phyloP scores from a whole-genome alignment of 2,113 vertebrate genomes.

The Pterophyllum scalare region DNA sequence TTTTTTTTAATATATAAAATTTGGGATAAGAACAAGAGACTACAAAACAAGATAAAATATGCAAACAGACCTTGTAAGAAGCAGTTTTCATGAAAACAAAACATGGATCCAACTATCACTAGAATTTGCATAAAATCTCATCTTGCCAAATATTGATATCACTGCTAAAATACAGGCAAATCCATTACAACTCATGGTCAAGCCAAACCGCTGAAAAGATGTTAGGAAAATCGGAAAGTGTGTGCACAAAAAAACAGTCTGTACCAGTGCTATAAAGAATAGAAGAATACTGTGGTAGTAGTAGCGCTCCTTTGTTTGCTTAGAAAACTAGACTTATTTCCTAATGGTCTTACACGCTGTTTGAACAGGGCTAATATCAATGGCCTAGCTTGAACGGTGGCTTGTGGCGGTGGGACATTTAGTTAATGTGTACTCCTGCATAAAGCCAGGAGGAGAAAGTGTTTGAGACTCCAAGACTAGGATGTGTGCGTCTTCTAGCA shows the following conservation, averaged over 20 bases:
- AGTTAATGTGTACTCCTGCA: constrained; percentile 65
- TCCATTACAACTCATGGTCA: constrained; percentile 12
- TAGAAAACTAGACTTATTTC: constrained; percentile 28
- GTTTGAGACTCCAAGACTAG: constrained; percentile 39
- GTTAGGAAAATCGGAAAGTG: constrained; percentile 20
- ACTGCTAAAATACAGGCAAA: constrained; percentile 20
- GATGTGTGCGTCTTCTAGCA: constrained; percentile 30
- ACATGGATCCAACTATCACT: constrained; percentile 13
- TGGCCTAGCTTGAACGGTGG: constrained; percentile 40
- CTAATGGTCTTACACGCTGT: constrained; percentile 42
- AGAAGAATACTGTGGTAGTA: background rate
- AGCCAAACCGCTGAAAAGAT: constrained; percentile 33
- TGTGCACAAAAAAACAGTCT: background rate
- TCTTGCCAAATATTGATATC: constrained; percentile 35
- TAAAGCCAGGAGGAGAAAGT: constrained; percentile 29
- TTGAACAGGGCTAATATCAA: constrained; percentile 45
- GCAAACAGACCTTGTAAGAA: no score
- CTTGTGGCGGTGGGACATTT: constrained; percentile 29
- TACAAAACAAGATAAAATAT: no score
- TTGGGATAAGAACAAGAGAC: no score
- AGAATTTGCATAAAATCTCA: constrained; percentile 18
- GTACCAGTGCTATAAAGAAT: background rate
- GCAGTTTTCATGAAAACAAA: no score
- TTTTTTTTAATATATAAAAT: no score
- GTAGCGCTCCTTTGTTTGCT: constrained; percentile 44